Conservation (phyloP, 2,113 vertebrate genomes). For the Toxotes chatareus region DNA sequence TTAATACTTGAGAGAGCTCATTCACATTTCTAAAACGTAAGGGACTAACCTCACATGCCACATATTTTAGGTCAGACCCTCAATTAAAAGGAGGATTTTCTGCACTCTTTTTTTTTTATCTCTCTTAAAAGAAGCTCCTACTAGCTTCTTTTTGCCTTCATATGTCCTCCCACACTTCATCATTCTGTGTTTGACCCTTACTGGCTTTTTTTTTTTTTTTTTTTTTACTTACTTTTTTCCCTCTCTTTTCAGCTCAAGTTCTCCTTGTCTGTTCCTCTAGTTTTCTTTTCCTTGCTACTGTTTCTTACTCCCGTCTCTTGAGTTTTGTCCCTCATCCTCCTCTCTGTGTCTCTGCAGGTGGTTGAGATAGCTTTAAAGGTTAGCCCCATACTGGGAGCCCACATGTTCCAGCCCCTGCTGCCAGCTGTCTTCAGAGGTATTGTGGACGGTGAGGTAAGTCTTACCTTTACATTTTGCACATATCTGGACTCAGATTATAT, state of each 20-base stretch:
- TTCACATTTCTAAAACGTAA: slow-evolving; percentile 25
- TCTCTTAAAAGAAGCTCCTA: not conserved
- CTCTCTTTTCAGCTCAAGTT: slow-evolving; percentile 7
- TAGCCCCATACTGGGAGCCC: slow-evolving; percentile 90
- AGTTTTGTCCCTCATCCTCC: slow-evolving; percentile 33
- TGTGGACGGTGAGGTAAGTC: slow-evolving; percentile 94
- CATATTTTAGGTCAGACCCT: slow-evolving; percentile 17
- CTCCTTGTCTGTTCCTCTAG: slow-evolving; percentile 1
- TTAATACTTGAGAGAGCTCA: slow-evolving; percentile 15
- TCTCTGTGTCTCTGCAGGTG: slow-evolving; percentile 85
- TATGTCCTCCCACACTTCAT: slow-evolving; percentile 13
- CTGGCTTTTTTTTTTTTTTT: not conserved
- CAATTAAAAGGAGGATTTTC: slow-evolving; percentile 29
- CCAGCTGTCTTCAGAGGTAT: slow-evolving; percentile 92
- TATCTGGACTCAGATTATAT: not conserved
- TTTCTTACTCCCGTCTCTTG: slow-evolving; percentile 5
- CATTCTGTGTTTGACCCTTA: slow-evolving; percentile 15
- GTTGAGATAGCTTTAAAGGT: slow-evolving; percentile 96
- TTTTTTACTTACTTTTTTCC: not conserved
- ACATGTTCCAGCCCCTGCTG: slow-evolving; percentile 94
- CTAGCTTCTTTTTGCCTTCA: not conserved
- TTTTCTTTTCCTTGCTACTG: slow-evolving; percentile 25
- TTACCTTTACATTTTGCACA: not conserved
- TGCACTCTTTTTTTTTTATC: not conserved
- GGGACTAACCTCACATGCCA: not conserved